These are phyloP conservation scores for Manis javanica DNA, from an alignment of 2,797 vertebrate genomes.

Conservation along the genomic window DNA sequence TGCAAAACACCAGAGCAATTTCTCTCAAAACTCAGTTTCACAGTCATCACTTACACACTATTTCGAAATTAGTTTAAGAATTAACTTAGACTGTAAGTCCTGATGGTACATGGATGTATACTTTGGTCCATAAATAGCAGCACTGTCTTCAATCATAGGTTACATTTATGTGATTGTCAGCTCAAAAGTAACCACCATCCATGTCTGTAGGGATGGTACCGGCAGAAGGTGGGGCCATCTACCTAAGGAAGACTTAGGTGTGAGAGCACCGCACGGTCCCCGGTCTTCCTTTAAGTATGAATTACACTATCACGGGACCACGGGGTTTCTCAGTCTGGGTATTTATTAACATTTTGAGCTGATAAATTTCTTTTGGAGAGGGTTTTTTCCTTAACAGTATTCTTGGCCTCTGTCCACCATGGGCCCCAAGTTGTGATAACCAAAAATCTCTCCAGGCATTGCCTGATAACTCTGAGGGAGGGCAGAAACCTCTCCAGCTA, in stretches of 20 bases:
- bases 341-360: not conserved
- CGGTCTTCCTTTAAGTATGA: not conserved
- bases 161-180: not conserved
- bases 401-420: not conserved
- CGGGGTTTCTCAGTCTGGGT: not conserved
- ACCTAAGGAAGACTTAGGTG: not conserved
- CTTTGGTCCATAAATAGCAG: not conserved
- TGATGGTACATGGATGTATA: not conserved
- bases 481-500: not conserved
- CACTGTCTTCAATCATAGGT: not conserved
- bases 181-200: not conserved
- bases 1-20: constrained; percentile 57
- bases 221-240: too few relatives aligned
- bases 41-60: not conserved
- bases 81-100: not conserved
- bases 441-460: not conserved
- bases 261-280: not conserved
- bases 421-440: not conserved
- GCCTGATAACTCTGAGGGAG: not conserved
- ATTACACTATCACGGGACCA: not conserved
- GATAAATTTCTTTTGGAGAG: not conserved
- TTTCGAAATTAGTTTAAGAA: constrained; percentile 40
- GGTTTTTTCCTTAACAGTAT: not conserved
- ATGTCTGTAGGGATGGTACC: not conserved
- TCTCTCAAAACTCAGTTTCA: not conserved